phyloP scores from a whole-genome alignment of 2,797 vertebrate species.

The Furcifer pardalis region DNA sequence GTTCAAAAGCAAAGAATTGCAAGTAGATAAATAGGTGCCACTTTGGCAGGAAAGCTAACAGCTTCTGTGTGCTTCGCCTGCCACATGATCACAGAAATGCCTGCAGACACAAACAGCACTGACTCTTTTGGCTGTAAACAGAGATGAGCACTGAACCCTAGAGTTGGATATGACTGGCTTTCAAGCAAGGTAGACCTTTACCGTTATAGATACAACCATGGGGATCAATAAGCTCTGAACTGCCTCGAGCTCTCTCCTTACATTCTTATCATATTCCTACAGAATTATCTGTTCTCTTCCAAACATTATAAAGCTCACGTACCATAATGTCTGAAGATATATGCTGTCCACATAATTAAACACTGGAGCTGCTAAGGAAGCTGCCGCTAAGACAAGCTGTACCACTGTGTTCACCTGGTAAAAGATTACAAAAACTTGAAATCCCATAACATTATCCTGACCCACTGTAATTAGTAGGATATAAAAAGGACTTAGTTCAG shows the following conservation, averaged over 20 bases:
- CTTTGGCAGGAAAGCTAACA: too few species aligned
- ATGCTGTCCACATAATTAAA: slow-evolving; percentile 94
- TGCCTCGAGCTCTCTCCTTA: background rate
- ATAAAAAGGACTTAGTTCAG: background rate
- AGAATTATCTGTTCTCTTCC: background rate
- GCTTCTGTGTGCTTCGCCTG: too few species aligned
- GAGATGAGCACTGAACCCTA: too few species aligned
- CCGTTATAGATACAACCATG: background rate
- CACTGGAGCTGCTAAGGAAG: slow-evolving; percentile 93
- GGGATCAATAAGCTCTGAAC: background rate
- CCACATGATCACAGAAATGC: too few species aligned
- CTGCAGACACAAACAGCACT: too few species aligned
- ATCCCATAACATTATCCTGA: background rate
- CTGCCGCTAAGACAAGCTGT: slow-evolving; percentile 92
- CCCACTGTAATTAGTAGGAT: background rate
- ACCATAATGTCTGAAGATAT: slow-evolving; percentile 93
- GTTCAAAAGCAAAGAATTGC: too few species aligned
- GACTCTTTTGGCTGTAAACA: too few species aligned
- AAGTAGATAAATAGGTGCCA: too few species aligned
- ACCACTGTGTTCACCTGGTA: slow-evolving; percentile 93
- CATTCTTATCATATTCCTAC: background rate
- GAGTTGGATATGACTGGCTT: too few species aligned
- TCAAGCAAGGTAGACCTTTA: too few species aligned
- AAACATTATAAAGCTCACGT: slow-evolving; percentile 57
- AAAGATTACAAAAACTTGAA: slow-evolving; percentile 26